These are phyloP conservation scores for Elaeidobius kamerunicus DNA, from an alignment of 2,888 invertebrate species.

Conservation along the genomic window DNA sequence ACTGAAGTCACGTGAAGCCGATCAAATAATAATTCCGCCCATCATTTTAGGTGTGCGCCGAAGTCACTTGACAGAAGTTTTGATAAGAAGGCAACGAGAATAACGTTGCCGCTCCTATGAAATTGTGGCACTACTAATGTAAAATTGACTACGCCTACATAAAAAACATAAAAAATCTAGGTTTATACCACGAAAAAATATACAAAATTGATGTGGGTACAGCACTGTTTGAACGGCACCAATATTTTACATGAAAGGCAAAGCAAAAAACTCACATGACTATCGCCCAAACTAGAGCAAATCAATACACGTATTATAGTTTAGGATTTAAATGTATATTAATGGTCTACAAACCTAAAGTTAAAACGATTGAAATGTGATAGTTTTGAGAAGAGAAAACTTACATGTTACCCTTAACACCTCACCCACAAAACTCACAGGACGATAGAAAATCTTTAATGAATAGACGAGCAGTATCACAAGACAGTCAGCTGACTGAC, in stretches of 20 bases:
- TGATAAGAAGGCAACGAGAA: slow-evolving; percentile 15
- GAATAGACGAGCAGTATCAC: slow-evolving; percentile 39
- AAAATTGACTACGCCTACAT: slow-evolving; percentile 40
- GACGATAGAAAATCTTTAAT: slow-evolving; percentile 24
- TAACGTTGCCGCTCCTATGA: slow-evolving; percentile 32
- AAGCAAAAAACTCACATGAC: neutral
- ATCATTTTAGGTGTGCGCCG: slow-evolving; percentile 34
- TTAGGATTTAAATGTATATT: too few species aligned
- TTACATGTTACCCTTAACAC: slow-evolving; percentile 40
- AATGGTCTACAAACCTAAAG: too few species aligned
- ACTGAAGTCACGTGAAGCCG: slow-evolving; percentile 41
- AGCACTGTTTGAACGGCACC: neutral
- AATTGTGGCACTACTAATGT: slow-evolving; percentile 31
- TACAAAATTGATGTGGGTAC: neutral
- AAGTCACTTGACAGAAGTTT: slow-evolving; percentile 19
- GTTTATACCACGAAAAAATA: neutral
- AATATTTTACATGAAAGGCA: neutral
- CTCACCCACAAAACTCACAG: slow-evolving; percentile 44
- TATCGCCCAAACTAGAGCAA: slow-evolving; percentile 6
- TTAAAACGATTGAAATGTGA: too few species aligned
- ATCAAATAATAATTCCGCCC: slow-evolving; percentile 34
- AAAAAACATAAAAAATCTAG: slow-evolving; percentile 7
- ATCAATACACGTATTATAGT: slow-evolving; percentile 19
- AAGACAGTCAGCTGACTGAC: slow-evolving; percentile 48
- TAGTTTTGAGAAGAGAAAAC: slow-evolving; percentile 28